Conservation (phyloP, 2,888 invertebrate species). For the Caenorhabditis sp. region DNA sequence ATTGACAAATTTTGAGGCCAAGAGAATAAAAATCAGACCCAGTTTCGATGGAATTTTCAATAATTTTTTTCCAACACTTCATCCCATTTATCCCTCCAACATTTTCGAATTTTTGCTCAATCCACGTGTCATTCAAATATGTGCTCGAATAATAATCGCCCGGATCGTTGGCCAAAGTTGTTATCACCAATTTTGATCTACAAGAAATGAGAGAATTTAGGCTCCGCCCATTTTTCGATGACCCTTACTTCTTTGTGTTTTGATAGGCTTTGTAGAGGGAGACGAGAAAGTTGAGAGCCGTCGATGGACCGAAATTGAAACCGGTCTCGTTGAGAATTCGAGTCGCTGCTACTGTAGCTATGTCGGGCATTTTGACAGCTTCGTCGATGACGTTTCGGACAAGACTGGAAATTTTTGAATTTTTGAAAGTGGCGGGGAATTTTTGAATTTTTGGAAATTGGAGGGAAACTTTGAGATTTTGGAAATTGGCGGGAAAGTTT, state of each 20-base stretch:
- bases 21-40: slow-evolving; percentile 43
- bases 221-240: too few species aligned
- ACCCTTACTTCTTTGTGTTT: slow-evolving; percentile 12
- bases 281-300: slow-evolving; percentile 57
- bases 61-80: slow-evolving; percentile 48
- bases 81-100: slow-evolving; percentile 46
- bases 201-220: too few species aligned
- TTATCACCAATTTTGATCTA: slow-evolving; percentile 38
- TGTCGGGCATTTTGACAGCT: slow-evolving; percentile 62
- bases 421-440: too few species aligned
- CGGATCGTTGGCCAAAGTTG: slow-evolving; percentile 50
- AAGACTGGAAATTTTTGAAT: slow-evolving; percentile 42
- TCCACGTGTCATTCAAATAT: slow-evolving; percentile 48
- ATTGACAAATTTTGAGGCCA: slow-evolving; percentile 28
- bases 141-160: slow-evolving; percentile 52
- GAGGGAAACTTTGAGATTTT: too few species aligned
- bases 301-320: slow-evolving; percentile 50
- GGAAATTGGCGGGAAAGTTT: too few species aligned
- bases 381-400: slow-evolving; percentile 59
- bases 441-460: too few species aligned
- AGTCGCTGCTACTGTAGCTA: slow-evolving; percentile 62
- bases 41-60: slow-evolving; percentile 44
- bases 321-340: slow-evolving; percentile 38
- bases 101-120: slow-evolving; percentile 39
- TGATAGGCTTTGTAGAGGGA: slow-evolving; percentile 46